Percentiles rank a stretch among this genome's conserved stretches.
Evolutionary conservation across 2,113 vertebrate species (phyloP).

Genomic region (Oncorhynchus kisutch): DNA sequence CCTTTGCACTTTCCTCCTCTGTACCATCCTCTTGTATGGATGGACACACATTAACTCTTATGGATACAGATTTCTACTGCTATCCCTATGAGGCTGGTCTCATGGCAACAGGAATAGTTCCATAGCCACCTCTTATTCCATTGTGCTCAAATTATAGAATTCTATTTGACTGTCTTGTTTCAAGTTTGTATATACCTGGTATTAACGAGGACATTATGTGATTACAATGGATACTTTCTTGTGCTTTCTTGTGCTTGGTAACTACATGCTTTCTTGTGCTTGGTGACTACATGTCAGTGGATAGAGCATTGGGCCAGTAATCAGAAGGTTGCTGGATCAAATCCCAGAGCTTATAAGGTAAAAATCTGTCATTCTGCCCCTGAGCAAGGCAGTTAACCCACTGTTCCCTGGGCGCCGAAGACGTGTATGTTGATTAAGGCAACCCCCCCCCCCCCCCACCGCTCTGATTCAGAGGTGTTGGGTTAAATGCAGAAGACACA

Average conservation of each 20-base stretch:
- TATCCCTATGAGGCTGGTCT: neutral
- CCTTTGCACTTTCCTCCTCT: neutral
- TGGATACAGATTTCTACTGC: neutral
- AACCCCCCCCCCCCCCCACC: no score
- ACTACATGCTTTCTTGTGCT: neutral
- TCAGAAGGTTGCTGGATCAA: no score
- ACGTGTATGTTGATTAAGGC: no score
- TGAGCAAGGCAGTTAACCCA: no score
- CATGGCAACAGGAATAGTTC: no score
- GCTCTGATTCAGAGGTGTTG: no score
- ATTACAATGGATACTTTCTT: neutral
- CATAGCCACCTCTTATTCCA: neutral
- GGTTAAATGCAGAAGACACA: no score
- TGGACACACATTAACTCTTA: neutral
- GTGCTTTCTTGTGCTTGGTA: neutral
- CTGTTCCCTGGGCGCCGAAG: no score
- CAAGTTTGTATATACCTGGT: neutral
- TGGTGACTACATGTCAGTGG: neutral
- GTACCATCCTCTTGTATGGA: neutral
- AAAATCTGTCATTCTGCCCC: no score
- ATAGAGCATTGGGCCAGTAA: no score
- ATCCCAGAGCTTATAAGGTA: no score
- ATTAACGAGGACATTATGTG: neutral
- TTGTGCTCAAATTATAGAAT: neutral
- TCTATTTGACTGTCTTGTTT: neutral